Evolutionary conservation across 2,113 vertebrate species (phyloP).

Genomic region (Onychostoma macrolepis): DNA sequence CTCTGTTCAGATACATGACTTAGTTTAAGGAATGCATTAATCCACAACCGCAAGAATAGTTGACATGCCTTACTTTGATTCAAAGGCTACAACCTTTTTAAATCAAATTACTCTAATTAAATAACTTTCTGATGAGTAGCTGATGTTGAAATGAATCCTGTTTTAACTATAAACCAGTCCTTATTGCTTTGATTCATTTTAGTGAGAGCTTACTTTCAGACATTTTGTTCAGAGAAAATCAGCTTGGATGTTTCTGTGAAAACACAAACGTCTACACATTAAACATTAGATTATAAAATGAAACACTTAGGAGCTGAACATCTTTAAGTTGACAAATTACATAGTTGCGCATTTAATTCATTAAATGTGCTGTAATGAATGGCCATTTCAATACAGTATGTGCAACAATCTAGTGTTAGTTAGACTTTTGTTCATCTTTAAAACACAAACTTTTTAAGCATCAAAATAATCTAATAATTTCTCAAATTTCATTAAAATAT

Average conservation of each 20-base stretch:
- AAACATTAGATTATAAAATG: neutral
- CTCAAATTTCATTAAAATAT: neutral
- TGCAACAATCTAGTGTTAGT: neutral
- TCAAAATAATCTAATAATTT: neutral
- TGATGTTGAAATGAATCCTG: constrained; percentile 36
- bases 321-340: neutral
- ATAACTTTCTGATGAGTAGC: neutral
- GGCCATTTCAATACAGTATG: neutral
- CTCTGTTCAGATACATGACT: constrained; percentile 35
- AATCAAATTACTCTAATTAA: constrained; percentile 47
- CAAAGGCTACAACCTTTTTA: constrained; percentile 28
- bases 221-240: neutral
- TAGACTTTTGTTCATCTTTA: neutral
- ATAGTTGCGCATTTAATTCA: neutral
- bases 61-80: constrained; percentile 42
- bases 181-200: neutral
- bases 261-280: neutral
- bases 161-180: neutral
- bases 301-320: neutral
- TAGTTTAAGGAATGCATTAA: constrained; percentile 38
- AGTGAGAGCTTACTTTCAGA: neutral
- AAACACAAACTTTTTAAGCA: neutral
- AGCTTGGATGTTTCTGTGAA: neutral
- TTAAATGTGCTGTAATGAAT: neutral
- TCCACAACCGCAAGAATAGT: constrained; percentile 33